Percentiles rank a stretch among this genome's conserved stretches.
These are phyloP conservation scores for Lepidocyrtinus sp. DNA, from an alignment of 2,888 invertebrate genomes.

Conservation along the genomic window DNA sequence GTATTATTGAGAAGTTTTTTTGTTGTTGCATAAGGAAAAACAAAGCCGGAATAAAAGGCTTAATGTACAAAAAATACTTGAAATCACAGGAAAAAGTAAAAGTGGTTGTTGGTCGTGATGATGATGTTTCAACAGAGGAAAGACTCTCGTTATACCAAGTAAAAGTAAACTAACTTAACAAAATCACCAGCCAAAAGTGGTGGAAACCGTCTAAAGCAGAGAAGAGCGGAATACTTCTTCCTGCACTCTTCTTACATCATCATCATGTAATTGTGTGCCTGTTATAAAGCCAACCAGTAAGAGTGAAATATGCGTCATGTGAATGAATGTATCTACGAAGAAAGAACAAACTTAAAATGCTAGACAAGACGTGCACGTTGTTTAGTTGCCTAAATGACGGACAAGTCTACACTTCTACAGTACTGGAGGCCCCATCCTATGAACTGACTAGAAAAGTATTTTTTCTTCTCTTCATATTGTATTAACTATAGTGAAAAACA, in stretches of 20 bases:
- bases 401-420: conserved; percentile 40
- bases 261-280: background rate
- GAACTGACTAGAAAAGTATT: conserved; percentile 12
- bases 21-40: background rate
- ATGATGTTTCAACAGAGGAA: conserved; percentile 3
- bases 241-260: background rate
- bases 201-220: conserved; percentile 4
- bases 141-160: conserved; percentile 2
- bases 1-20: background rate
- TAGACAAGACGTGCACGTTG: conserved; percentile 57
- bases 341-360: conserved; percentile 52
- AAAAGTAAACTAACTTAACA: conserved; percentile 13
- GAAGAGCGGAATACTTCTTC: background rate
- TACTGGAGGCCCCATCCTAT: conserved; percentile 19
- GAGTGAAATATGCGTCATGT: conserved; percentile 2
- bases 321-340: background rate
- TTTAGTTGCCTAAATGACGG: conserved; percentile 55
- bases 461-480: conserved; percentile 17
- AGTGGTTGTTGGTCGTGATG: conserved; percentile 1
- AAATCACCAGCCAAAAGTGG: conserved; percentile 11
- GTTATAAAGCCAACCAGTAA: background rate
- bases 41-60: background rate
- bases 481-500: conserved; percentile 21
- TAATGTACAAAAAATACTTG: background rate
- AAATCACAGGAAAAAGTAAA: conserved; percentile 4